Evolutionary conservation across 2,113 vertebrate genomes (phyloP), one percentile per base, ranked within the genome.

Genomic region (Malurus alboscapulatus): DNA sequence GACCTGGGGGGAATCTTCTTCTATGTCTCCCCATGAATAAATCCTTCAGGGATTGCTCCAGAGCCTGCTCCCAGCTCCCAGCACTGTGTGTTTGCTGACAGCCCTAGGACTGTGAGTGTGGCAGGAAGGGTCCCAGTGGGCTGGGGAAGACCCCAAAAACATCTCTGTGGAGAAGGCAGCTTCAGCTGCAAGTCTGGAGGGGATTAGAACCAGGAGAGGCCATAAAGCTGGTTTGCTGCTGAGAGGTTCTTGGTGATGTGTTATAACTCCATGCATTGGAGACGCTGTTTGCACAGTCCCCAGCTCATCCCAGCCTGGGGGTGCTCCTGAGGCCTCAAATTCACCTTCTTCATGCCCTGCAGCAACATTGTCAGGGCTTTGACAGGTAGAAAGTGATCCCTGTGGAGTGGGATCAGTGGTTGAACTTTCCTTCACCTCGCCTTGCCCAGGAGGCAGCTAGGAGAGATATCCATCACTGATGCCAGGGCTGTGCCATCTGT

Each of bases 21-120:
- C 38, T 47, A 0, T 29, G 18, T n/a, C 26, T 30, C 57, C 17
- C 7, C 17, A 25, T 0, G 0, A 10, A 7, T 32, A 2, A 24
- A 36, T 50, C 26, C 58, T 50, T 40, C 57, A 38, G 42, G 16
- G 47, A 3, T 9, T 82, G 34, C 44, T 30, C 32, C 44, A 38
- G 34, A 42, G 26, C 25, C 29, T 2, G 0, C 11, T 57, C 26
- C 32, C 15, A 75, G 17, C 26, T 82, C 66, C 22, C 29, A 75
- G 55, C 32, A 42, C 17, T 1, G 22, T 38, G 25, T 59, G 18
- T n/a, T 6, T 53, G 6, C n/a, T 1, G 3, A 8, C 29, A 71
- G 12, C n/a, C 12, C 14, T 21, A 19, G 9, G 27, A 14, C 40
- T 2, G 0, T 13, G 25, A 17, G 14, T 62, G 25, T 27, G 32